phyloP scores from a whole-genome alignment of 2,113 vertebrate genomes.

The Elgaria multicarinata region DNA sequence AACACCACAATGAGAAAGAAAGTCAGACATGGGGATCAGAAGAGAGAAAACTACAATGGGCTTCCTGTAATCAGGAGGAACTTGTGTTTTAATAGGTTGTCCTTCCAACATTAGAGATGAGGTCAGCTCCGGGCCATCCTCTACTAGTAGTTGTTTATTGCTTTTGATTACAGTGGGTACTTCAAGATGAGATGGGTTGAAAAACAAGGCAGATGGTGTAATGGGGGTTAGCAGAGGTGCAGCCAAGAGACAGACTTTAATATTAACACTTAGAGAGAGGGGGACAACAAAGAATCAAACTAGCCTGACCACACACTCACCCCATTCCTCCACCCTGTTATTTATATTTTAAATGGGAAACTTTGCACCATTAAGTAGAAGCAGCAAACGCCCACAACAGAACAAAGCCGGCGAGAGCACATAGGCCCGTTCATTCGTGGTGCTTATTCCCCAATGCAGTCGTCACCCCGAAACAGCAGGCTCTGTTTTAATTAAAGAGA shows the following conservation, averaged over 20 bases:
- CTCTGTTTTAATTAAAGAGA: slow-evolving; percentile 59
- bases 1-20: not conserved
- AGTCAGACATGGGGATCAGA: not conserved
- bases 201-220: not conserved
- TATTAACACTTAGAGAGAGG: slow-evolving; percentile 22
- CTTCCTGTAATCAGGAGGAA: not conserved
- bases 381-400: slow-evolving; percentile 33
- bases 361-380: not conserved
- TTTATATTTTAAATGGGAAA: slow-evolving; percentile 33
- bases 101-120: not conserved
- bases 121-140: not conserved
- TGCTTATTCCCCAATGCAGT: slow-evolving; percentile 50
- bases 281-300: slow-evolving; percentile 32
- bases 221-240: slow-evolving; percentile 24
- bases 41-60: not conserved
- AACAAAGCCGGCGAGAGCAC: slow-evolving; percentile 32
- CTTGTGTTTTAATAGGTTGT: not conserved
- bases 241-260: not conserved
- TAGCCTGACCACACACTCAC: not conserved
- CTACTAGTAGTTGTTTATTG: not conserved
- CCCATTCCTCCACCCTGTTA: not conserved
- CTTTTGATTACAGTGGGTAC: not conserved
- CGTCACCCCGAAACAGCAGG: slow-evolving; percentile 62
- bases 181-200: not conserved
- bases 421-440: not conserved